These are phyloP conservation scores for Vespertilio murinus DNA, from an alignment of 2,797 vertebrate genomes.

Conservation along the genomic window DNA sequence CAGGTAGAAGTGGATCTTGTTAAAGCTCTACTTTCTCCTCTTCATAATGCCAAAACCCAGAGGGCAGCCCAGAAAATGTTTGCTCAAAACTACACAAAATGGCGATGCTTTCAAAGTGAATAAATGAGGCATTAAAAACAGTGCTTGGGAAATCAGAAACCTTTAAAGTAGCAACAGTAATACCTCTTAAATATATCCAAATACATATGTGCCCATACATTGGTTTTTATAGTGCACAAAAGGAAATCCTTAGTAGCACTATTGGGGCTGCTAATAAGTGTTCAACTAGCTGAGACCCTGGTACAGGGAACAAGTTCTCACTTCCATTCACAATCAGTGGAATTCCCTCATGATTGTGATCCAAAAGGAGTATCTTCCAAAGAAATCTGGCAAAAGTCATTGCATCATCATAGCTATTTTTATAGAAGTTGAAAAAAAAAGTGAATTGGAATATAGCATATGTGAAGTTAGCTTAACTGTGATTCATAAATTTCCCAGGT, in stretches of 20 bases:
- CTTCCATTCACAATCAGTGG: background rate
- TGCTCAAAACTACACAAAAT: background rate
- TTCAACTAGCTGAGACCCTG: background rate
- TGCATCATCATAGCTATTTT: background rate
- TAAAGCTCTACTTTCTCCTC: background rate
- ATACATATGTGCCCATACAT: background rate
- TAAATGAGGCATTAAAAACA: constrained; percentile 6
- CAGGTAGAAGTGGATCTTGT: background rate
- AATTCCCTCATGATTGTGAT: background rate
- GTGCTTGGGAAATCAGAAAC: background rate
- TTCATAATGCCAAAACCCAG: background rate
- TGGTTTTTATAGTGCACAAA: background rate
- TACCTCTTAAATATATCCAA: background rate
- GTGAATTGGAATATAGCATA: background rate
- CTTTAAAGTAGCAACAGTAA: background rate
- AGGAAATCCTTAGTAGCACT: background rate
- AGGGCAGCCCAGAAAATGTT: background rate
- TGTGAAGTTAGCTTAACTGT: constrained; percentile 45
- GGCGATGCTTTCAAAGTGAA: constrained; percentile 4
- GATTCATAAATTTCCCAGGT: constrained; percentile 85
- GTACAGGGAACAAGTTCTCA: background rate
- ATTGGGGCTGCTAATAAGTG: background rate
- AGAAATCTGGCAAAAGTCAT: background rate
- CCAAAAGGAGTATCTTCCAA: background rate
- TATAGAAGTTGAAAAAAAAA: background rate